These are phyloP conservation scores for Coenobita brevimanus DNA, from an alignment of 1,140 invertebrate species.

Conservation along the genomic window DNA sequence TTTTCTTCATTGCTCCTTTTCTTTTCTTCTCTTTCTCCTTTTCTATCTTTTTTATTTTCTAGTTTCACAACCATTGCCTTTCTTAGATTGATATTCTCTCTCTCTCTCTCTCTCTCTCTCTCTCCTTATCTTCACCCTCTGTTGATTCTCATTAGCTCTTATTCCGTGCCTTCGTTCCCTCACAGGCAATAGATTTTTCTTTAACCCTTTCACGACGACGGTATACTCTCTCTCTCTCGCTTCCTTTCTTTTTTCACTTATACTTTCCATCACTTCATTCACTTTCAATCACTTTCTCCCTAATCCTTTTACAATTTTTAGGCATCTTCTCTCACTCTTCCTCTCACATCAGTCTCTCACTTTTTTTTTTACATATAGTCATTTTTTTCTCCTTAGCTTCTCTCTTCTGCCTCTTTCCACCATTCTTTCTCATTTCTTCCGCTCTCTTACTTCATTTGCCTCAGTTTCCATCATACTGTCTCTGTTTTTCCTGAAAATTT, in stretches of 20 bases:
- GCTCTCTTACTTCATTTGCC: not conserved
- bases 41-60: not conserved
- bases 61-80: not conserved
- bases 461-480: not conserved
- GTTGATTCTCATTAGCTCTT: not conserved
- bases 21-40: not conserved
- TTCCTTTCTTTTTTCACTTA: not conserved
- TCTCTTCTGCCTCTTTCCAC: not conserved
- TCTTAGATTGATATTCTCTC: not conserved
- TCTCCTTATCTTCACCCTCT: too few relatives aligned
- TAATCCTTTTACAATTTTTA: not conserved
- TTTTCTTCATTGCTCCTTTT: not conserved
- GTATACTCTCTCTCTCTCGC: not conserved
- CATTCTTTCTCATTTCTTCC: not conserved
- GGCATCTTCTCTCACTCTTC: not conserved
- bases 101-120: conserved; percentile 1
- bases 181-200: not conserved
- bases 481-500: not conserved
- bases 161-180: not conserved
- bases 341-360: not conserved
- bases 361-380: not conserved
- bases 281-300: not conserved
- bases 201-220: not conserved
- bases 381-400: not conserved
- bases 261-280: not conserved